Conservation (phyloP, 1,140 invertebrate species). For the Helicoverpa zea region DNA sequence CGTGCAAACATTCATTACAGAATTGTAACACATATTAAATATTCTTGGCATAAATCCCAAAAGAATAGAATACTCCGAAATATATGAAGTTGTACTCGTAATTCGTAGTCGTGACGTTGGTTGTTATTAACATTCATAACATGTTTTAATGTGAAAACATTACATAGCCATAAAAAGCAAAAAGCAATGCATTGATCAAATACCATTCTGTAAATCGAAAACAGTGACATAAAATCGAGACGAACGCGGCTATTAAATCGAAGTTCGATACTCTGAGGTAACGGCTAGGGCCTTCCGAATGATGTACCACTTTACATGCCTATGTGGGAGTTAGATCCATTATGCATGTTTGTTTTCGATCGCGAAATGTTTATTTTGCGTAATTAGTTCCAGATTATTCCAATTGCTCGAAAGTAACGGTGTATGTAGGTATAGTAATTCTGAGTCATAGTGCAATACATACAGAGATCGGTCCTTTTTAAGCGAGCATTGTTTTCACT, state of each 20-base stretch:
- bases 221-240: conserved; percentile 29
- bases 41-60: conserved; percentile 38
- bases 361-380: conserved; percentile 25
- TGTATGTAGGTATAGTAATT: background rate
- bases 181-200: conserved; percentile 27
- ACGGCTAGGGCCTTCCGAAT: conserved; percentile 28
- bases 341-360: conserved; percentile 38
- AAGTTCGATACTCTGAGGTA: conserved; percentile 4
- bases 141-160: conserved; percentile 27
- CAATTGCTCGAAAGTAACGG: conserved; percentile 23
- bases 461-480: background rate
- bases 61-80: conserved; percentile 38
- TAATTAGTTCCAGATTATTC: conserved; percentile 34
- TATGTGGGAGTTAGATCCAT: conserved; percentile 28
- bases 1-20: conserved; percentile 19
- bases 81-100: conserved; percentile 23
- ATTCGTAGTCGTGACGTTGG: conserved; percentile 4
- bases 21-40: conserved; percentile 10
- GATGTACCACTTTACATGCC: conserved; percentile 30
- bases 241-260: conserved; percentile 26
- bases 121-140: conserved; percentile 36
- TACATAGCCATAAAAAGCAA: conserved; percentile 32
- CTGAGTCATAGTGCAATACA: conserved; percentile 1
- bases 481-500: conserved; percentile 16
- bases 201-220: conserved; percentile 32